A percentile compares a stretch with the other conserved stretches of the same genome.
These are phyloP conservation scores for Nothura maculosa DNA, from an alignment of 2,797 vertebrate genomes.

Conservation along the genomic window DNA sequence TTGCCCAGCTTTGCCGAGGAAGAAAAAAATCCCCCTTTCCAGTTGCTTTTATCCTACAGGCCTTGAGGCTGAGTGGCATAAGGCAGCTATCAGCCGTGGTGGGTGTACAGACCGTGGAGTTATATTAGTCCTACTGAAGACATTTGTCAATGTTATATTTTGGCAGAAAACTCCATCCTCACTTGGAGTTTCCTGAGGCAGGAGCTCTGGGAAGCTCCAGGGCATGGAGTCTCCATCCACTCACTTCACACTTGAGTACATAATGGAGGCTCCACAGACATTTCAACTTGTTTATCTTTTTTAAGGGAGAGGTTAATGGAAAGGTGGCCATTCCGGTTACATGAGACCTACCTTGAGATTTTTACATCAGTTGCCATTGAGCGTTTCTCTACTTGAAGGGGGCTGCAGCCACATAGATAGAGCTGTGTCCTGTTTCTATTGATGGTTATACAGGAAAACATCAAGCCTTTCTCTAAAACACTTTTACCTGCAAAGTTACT, in stretches of 20 bases:
- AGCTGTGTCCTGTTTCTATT: neutral
- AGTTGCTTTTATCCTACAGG: neutral
- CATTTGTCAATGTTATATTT: neutral
- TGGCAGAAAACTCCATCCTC: neutral
- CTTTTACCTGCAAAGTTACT: neutral
- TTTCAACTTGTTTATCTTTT: neutral
- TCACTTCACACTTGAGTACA: neutral
- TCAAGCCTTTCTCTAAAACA: neutral
- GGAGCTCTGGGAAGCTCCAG: neutral
- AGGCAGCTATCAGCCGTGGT: neutral
- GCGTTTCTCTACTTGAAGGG: neutral
- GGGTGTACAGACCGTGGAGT: neutral
- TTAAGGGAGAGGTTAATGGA: neutral
- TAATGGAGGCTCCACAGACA: neutral
- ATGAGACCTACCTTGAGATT: neutral
- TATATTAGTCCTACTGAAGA: neutral
- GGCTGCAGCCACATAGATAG: neutral
- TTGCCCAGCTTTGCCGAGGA: neutral
- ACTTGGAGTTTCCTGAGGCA: neutral
- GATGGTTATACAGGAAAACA: neutral
- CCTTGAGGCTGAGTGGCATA: neutral
- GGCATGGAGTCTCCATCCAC: no score
- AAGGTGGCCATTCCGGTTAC: neutral
- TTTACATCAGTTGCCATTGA: rapidly evolving
- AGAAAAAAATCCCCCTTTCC: neutral